phyloP scores from a whole-genome alignment of 2,888 invertebrate species.

The Tolmerus cingulatus region DNA sequence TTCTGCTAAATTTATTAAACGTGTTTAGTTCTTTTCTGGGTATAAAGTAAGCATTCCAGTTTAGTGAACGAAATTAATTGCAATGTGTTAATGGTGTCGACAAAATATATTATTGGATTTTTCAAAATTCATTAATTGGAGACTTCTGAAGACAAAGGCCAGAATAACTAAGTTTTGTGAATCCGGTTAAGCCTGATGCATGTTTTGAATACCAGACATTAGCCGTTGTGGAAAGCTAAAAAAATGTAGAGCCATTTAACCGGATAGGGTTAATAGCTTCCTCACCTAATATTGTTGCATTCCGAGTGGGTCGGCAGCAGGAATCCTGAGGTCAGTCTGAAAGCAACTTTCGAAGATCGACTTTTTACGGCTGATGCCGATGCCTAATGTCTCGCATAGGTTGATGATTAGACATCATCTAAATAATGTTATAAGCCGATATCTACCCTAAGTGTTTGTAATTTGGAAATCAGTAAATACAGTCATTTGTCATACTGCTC shows the following conservation, averaged over 20 bases:
- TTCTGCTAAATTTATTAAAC: not conserved
- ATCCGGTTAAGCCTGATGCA: not conserved
- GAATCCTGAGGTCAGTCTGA: constrained; percentile 6
- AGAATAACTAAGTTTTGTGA: not conserved
- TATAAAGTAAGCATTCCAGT: not conserved
- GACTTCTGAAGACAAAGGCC: not conserved
- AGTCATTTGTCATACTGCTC: not conserved
- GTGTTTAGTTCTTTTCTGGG: not conserved
- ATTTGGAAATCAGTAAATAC: not conserved
- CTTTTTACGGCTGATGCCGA: not conserved
- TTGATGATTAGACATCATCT: not conserved
- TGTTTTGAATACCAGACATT: not conserved
- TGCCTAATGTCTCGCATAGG: not conserved
- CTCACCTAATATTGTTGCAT: not conserved
- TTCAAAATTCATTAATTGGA: not conserved
- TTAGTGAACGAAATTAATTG: not conserved
- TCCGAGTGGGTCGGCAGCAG: not conserved
- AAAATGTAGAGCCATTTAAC: not conserved
- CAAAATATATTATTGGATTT: not conserved
- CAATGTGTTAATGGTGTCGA: not conserved
- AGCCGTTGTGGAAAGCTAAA: not conserved
- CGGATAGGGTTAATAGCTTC: not conserved
- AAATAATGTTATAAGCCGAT: not conserved
- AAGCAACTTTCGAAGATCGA: constrained; percentile 17
- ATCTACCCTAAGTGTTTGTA: not conserved